Percentiles rank a stretch among this genome's conserved stretches.
Conservation (phyloP, 2,888 invertebrate species). For the Thereva unica region DNA sequence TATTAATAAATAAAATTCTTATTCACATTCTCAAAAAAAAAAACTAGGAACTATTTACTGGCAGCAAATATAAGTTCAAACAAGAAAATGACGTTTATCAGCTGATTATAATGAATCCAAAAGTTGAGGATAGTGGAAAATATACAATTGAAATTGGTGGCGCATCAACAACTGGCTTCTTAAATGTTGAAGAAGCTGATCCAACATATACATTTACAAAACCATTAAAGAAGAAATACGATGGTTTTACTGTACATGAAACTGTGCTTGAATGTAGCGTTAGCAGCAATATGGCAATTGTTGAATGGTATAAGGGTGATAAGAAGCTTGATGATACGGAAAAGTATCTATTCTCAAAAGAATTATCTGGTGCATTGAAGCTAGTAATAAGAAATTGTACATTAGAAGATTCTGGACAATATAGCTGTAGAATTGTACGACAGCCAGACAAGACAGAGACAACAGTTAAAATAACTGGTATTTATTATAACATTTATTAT, state of each 20-base stretch:
- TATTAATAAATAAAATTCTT: not conserved
- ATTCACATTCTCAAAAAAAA: not conserved
- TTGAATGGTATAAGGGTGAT: slow-evolving; percentile 90
- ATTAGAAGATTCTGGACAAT: slow-evolving; percentile 86
- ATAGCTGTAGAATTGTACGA: slow-evolving; percentile 84
- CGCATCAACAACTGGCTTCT: slow-evolving; percentile 82
- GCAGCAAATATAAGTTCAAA: slow-evolving; percentile 95
- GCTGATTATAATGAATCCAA: slow-evolving; percentile 86
- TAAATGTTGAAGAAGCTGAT: slow-evolving; percentile 97
- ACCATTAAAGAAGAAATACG: slow-evolving; percentile 82
- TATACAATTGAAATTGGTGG: slow-evolving; percentile 95
- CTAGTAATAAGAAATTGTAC: slow-evolving; percentile 81
- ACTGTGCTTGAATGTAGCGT: slow-evolving; percentile 90
- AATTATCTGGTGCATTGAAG: slow-evolving; percentile 87
- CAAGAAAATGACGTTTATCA: slow-evolving; percentile 90
- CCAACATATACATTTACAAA: slow-evolving; percentile 92
- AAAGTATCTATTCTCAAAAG: slow-evolving; percentile 86
- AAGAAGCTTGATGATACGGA: slow-evolving; percentile 81
- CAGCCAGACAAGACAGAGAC: slow-evolving; percentile 87
- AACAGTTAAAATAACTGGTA: slow-evolving; percentile 77
- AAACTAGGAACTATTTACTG: slow-evolving; percentile 88
- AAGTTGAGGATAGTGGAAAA: slow-evolving; percentile 96
- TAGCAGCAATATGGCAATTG: slow-evolving; percentile 89
- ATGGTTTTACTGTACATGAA: slow-evolving; percentile 90
- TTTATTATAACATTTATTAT: slow-evolving; percentile 45